phyloP scores from a whole-genome alignment of 2,113 vertebrate genomes.

The Chrysochloris asiatica region DNA sequence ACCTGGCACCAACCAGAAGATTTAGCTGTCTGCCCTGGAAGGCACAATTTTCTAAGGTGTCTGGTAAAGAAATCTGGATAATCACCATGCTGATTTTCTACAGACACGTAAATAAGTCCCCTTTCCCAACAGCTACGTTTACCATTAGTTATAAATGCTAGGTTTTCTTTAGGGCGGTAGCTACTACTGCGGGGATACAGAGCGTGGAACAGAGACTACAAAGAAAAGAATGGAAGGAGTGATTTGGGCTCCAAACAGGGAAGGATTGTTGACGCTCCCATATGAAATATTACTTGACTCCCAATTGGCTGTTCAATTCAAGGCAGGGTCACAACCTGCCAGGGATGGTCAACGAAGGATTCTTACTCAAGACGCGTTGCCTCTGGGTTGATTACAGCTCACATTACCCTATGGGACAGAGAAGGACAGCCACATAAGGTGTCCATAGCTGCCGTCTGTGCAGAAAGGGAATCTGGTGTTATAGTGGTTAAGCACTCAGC shows the following conservation, averaged over 20 bases:
- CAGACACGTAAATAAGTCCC: conserved; percentile 61
- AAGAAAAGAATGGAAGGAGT: background rate
- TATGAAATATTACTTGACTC: background rate
- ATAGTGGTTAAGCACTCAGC: too few relatives aligned
- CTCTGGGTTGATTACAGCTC: background rate
- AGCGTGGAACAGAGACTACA: background rate
- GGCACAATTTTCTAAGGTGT: conserved; percentile 53
- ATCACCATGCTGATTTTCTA: conserved; percentile 58
- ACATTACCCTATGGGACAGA: background rate
- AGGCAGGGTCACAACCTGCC: background rate
- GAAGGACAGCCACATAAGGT: background rate
- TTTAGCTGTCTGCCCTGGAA: conserved; percentile 71
- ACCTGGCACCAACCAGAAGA: conserved; percentile 73
- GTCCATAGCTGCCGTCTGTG: background rate
- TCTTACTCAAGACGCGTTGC: background rate
- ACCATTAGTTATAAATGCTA: background rate
- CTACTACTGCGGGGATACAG: background rate
- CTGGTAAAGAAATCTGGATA: conserved; percentile 61
- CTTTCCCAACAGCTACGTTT: conserved; percentile 20
- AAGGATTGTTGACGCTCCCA: too few relatives aligned
- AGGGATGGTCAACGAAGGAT: background rate
- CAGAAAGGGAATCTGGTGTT: background rate
- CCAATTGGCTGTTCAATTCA: background rate
- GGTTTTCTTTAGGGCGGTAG: conserved; percentile 5
- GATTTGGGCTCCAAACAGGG: background rate